These are phyloP conservation scores for Forficula auricularia DNA, from an alignment of 1,140 invertebrate genomes.

Conservation along the genomic window DNA sequence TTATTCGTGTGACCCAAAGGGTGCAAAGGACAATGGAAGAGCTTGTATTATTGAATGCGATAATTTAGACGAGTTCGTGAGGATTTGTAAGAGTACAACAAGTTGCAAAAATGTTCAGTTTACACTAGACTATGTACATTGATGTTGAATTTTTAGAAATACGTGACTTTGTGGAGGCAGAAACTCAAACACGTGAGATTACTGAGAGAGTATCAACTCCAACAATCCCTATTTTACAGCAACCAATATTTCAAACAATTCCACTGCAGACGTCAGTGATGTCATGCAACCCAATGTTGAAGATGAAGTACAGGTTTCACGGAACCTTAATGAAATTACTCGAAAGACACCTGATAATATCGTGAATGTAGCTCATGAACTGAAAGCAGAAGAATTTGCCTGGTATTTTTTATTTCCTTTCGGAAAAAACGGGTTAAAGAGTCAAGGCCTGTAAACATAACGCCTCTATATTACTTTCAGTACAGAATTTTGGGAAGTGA, in stretches of 20 bases:
- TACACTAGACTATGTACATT: background rate
- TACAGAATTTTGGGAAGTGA: conserved; percentile 21
- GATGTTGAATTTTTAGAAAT: background rate
- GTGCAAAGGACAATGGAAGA: conserved; percentile 4
- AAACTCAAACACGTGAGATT: background rate
- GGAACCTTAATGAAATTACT: conserved; percentile 19
- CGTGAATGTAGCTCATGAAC: conserved; percentile 20
- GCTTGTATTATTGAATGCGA: background rate
- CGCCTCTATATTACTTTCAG: conserved; percentile 25
- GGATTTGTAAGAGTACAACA: conserved; percentile 1
- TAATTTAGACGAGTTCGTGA: conserved; percentile 1
- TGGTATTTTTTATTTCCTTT: conserved; percentile 25
- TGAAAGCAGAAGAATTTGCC: conserved; percentile 24
- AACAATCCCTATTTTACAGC: background rate
- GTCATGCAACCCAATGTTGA: conserved; percentile 19
- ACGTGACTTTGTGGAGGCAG: background rate
- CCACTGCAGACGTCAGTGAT: conserved; percentile 19
- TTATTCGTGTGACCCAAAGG: conserved; percentile 1
- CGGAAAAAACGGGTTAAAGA: conserved; percentile 24
- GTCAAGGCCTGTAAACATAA: conserved; percentile 19
- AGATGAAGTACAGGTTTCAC: conserved; percentile 19
- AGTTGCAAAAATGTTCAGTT: background rate
- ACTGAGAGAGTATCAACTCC: background rate
- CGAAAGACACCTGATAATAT: conserved; percentile 22
- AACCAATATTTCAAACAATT: conserved; percentile 6